phyloP scores from a whole-genome alignment of 1,140 invertebrate species.

The Danaus melanippus region DNA sequence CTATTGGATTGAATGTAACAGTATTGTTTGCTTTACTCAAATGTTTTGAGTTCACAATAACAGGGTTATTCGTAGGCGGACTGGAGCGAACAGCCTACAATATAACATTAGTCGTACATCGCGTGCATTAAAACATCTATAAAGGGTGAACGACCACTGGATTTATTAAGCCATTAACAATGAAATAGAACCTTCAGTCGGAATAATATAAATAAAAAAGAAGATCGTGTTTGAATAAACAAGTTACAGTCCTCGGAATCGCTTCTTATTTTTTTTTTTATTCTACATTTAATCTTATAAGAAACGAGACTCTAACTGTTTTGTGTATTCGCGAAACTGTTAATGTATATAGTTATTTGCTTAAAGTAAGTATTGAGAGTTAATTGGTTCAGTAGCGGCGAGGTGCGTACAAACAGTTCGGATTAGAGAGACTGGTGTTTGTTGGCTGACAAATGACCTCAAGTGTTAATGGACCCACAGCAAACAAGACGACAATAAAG shows the following conservation, averaged over 20 bases:
- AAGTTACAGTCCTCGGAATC: no score
- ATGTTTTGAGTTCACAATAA: conserved; percentile 1
- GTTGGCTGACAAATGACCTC: conserved; percentile 10
- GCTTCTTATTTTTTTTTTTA: no score
- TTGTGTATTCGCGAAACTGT: background rate
- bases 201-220: conserved; percentile 40
- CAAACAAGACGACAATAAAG: conserved; percentile 10
- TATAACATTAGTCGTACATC: conserved; percentile 22
- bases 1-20: no score
- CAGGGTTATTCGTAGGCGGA: conserved; percentile 9
- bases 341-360: conserved; percentile 5
- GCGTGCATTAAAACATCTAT: conserved; percentile 25
- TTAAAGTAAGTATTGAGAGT: conserved; percentile 8
- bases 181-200: conserved; percentile 35
- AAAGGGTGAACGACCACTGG: conserved; percentile 29
- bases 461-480: conserved; percentile 14
- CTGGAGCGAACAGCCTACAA: conserved; percentile 16
- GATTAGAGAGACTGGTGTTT: conserved; percentile 9
- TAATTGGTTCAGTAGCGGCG: conserved; percentile 13
- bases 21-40: no score
- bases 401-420: conserved; percentile 8
- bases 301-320: no score
- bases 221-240: conserved; percentile 32
- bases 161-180: conserved; percentile 49
- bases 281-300: no score